Base-by-base conservation (phyloP, 1,140 invertebrate genomes). In the Teleopsis dalmanni region DNA sequence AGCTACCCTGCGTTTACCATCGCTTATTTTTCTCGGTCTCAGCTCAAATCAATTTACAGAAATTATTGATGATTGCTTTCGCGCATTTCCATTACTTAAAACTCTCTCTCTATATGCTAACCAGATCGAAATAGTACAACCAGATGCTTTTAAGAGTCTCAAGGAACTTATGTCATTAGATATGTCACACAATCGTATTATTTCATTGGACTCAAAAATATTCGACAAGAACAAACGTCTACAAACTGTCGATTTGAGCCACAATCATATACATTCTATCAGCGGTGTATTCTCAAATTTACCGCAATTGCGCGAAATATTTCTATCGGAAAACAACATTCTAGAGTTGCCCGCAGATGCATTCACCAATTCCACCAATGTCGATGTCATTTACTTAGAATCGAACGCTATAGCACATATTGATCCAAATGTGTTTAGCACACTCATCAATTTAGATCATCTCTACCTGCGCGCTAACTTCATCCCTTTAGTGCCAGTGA, bases 301-400 rank as follows among this genome's bases (percentile, higher is more conserved):
- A 38, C 81, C 81, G 0, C 81, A 89, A 48, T 71, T 95, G 3
- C 77, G 82, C 29, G 85, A 88, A 60, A 73, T 94, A 18, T 91
- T 91, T 65, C 72, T 94, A n/a, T 85, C 87, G 1, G 87, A 92
- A 65, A 95, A 95, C 62, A 93, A 93, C 65, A 87, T 95, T 38
- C 69, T 91, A 1, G 87, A 91, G 68, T 78, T 95, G 52, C 81
- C 85, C 0, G 78, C 81, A 4, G 83, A 90, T 51, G 84, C 87
- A 10, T 94, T 95, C 65, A 75, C 77, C 4, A 87, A 88, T 49
- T 87, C 86, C 5, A 65, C 77, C 1, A 81, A 81, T 41, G 73
- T 95, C 14, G 81, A 82, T 2, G 87, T 93, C 16, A 81, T 94
- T 29, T 89, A 93, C 70, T 72, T 94, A 36, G 87, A 92, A 61